Evolutionary conservation across 2,797 vertebrate species (phyloP).

Genomic region (Argentina silus): DNA sequence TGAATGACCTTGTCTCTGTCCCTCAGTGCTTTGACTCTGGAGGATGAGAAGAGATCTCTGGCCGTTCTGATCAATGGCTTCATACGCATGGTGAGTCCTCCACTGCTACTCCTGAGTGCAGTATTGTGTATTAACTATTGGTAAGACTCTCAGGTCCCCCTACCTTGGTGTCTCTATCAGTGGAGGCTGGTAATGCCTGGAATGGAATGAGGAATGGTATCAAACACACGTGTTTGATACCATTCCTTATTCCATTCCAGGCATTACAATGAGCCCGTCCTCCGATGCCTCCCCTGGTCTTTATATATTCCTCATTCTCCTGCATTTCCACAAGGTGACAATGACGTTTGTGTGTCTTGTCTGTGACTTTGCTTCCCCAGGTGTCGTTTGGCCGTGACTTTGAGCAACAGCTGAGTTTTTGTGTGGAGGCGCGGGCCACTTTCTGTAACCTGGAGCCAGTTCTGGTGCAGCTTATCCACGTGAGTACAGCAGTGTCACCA

Average conservation of each 20-base stretch:
- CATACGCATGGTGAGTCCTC: slow-evolving; percentile 89
- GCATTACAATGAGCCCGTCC: too few relatives aligned
- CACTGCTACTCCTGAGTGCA: not conserved
- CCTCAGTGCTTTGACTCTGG: slow-evolving; percentile 90
- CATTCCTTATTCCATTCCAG: too few relatives aligned
- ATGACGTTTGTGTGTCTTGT: not conserved
- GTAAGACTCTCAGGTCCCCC: not conserved
- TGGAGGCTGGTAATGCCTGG: too few relatives aligned
- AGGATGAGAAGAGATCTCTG: slow-evolving; percentile 92
- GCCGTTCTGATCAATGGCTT: slow-evolving; percentile 92
- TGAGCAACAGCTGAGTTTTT: slow-evolving; percentile 97
- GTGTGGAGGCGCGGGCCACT: slow-evolving; percentile 93
- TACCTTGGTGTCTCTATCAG: not conserved
- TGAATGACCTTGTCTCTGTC: slow-evolving; percentile 22
- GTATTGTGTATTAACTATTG: too few relatives aligned
- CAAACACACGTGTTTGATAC: too few relatives aligned
- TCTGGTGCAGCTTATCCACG: slow-evolving; percentile 93
- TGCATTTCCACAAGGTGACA: not conserved
- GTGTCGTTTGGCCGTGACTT: slow-evolving; percentile 98
- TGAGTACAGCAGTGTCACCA: slow-evolving; percentile 68
- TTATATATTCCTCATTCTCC: not conserved
- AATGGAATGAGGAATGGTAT: too few relatives aligned
- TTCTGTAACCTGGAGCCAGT: slow-evolving; percentile 97
- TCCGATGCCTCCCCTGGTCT: not conserved
- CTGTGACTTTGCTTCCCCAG: slow-evolving; percentile 63